Percentiles rank a stretch among this genome's conserved stretches.
phyloP scores from a whole-genome alignment of 2,888 invertebrate species.

The Tethea ocularis region DNA sequence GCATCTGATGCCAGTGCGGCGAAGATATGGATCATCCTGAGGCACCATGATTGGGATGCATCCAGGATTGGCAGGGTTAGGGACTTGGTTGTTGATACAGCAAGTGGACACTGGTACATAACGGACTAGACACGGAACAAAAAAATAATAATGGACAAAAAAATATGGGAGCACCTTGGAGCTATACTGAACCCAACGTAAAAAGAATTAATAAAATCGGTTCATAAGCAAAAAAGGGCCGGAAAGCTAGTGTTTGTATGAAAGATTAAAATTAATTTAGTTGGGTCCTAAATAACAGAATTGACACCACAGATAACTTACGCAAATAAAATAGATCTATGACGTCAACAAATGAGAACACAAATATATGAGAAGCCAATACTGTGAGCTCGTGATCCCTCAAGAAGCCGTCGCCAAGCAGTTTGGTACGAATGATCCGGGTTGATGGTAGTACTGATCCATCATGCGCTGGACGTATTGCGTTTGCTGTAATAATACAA shows the following conservation, averaged over 20 bases:
- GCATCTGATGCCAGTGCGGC: constrained; percentile 43
- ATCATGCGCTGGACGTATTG: constrained; percentile 37
- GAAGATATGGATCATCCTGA: constrained; percentile 47
- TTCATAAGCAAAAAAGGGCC: too few species aligned
- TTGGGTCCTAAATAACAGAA: too few species aligned
- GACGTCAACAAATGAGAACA: constrained; percentile 32
- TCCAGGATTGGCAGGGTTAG: constrained; percentile 34
- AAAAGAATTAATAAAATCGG: too few species aligned
- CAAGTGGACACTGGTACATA: constrained; percentile 36
- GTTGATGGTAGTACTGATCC: constrained; percentile 47
- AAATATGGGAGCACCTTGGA: too few species aligned
- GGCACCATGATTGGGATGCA: constrained; percentile 50
- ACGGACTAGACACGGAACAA: constrained; percentile 21
- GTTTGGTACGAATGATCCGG: constrained; percentile 39
- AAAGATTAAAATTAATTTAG: too few species aligned
- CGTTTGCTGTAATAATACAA: constrained; percentile 25
- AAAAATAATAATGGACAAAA: background rate
- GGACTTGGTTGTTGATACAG: constrained; percentile 38
- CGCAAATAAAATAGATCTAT: constrained; percentile 39
- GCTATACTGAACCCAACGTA: too few species aligned
- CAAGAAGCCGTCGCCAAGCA: constrained; percentile 41
- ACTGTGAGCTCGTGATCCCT: constrained; percentile 38
- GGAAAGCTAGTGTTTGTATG: too few species aligned
- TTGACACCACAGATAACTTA: constrained; percentile 30
- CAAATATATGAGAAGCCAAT: constrained; percentile 34